Evolutionary conservation across 2,888 invertebrate species (phyloP).

Genomic region (Lampropteryx suffumata): DNA sequence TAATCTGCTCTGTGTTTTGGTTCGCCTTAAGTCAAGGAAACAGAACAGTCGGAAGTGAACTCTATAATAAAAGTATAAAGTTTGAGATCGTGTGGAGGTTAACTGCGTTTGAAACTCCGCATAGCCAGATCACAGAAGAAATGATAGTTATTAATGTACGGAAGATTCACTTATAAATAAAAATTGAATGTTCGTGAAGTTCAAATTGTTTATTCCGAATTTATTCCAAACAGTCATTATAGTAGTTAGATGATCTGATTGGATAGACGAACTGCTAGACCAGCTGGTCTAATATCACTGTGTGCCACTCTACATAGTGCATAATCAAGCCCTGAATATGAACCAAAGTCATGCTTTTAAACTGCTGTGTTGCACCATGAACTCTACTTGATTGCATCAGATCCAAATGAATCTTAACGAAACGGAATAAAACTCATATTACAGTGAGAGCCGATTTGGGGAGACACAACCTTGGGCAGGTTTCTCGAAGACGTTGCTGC

Average conservation of each 20-base stretch:
- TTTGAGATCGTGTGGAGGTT: conserved; percentile 32
- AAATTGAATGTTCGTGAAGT: no score
- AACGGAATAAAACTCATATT: background rate
- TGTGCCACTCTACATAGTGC: no score
- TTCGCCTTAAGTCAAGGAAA: conserved; percentile 55
- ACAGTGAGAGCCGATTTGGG: background rate
- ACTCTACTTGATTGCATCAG: background rate
- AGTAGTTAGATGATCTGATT: no score
- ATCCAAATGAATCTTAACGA: background rate
- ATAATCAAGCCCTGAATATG: no score
- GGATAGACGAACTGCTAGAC: no score
- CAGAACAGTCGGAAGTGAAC: conserved; percentile 30
- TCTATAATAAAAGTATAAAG: conserved; percentile 35
- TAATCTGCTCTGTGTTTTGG: conserved; percentile 73
- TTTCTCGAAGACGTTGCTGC: conserved; percentile 49
- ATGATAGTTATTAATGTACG: no score
- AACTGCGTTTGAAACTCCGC: conserved; percentile 51
- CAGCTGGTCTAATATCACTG: no score
- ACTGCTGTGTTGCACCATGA: no score
- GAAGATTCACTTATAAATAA: no score
- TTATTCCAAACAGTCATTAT: no score
- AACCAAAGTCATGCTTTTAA: no score
- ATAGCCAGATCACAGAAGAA: conserved; percentile 54
- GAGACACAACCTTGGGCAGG: conserved; percentile 9
- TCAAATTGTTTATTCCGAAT: background rate